Base-by-base conservation (phyloP, 2,888 invertebrate genomes). In the Drosophila neoperkinsi region DNA sequence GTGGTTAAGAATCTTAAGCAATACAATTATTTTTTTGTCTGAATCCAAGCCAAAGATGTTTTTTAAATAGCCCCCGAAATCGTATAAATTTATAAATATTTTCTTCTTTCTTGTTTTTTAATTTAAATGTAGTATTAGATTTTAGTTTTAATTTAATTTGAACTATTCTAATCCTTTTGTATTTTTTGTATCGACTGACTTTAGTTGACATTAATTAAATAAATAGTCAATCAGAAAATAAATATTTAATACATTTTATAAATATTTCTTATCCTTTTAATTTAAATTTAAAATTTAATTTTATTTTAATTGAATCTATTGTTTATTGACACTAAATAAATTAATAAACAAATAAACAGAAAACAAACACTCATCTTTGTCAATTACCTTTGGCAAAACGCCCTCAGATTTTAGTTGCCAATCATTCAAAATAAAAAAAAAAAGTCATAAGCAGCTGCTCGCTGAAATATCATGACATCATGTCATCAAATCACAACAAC, bases 381-480 rank as follows among this genome's bases (percentile, higher is more conserved):
- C 46, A 16, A 7, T 21, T 46, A 46, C 46, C 3, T 4, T 7
- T 7, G 0, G 21, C 46, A 21, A 21, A 46, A 46, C 46, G 46
- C 21, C 13, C 21, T 4, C 46, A 16, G 13, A 46, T 21, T 16
- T 7, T 46, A 21, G 46, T 21, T 46, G 46, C 13, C 2, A 46
- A 46, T 46, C 46, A 46, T 43, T 43, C 4, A 41, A 7, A 21
- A 13, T 13, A 21, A 46, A 21, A 25, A 21, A 25, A 21, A 46
- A 43, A 25, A 43, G 3, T 11, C 6, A 21, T 46, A 4, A 46
- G 46, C 56, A 64, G 60, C 71, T 76, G 70, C 34, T 65, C 16
- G 57, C 46, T 30, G 33, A 13, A 31, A 38, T n/a, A 50, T 55
- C 33, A 49, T 71, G 72, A 72, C 60, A 77, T 73, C 66, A 72